Percentiles rank a stretch among this genome's conserved stretches.
phyloP scores from a whole-genome alignment of 2,113 vertebrate species.

The Urocynchramus pylzowi region DNA sequence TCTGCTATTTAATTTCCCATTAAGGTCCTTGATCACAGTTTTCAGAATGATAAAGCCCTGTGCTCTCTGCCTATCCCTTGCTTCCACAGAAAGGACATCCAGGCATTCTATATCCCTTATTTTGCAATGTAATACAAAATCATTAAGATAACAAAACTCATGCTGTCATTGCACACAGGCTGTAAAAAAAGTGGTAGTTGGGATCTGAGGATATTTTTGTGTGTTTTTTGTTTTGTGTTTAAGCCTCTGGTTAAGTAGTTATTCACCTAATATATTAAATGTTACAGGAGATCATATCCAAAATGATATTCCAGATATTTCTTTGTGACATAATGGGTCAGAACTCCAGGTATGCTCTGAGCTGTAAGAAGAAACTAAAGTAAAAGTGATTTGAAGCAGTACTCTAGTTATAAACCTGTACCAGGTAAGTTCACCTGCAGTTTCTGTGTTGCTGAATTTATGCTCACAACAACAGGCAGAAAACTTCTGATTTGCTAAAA shows the following conservation, averaged over 20 bases:
- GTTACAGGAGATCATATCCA: background rate
- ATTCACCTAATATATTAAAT: background rate
- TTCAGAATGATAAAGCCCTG: background rate
- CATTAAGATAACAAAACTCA: background rate
- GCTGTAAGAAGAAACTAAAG: background rate
- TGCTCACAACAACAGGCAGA: background rate
- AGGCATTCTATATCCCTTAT: accelerated
- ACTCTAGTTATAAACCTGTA: accelerated
- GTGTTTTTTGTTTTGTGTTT: background rate
- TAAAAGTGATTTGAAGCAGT: background rate
- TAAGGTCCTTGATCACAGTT: background rate
- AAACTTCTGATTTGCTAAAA: background rate
- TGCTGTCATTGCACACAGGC: accelerated
- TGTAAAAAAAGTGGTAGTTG: background rate
- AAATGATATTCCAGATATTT: background rate
- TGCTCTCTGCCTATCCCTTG: background rate
- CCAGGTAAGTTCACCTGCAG: background rate
- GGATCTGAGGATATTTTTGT: background rate
- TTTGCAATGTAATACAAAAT: background rate
- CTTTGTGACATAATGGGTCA: background rate
- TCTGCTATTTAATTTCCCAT: background rate
- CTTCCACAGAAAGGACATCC: background rate
- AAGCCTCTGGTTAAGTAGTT: background rate
- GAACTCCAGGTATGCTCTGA: background rate
- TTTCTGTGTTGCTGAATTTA: background rate